Percentiles rank a stretch among this genome's conserved stretches.
phyloP scores from a whole-genome alignment of 1,140 invertebrate species.

The Drosophila trapezifrons region DNA sequence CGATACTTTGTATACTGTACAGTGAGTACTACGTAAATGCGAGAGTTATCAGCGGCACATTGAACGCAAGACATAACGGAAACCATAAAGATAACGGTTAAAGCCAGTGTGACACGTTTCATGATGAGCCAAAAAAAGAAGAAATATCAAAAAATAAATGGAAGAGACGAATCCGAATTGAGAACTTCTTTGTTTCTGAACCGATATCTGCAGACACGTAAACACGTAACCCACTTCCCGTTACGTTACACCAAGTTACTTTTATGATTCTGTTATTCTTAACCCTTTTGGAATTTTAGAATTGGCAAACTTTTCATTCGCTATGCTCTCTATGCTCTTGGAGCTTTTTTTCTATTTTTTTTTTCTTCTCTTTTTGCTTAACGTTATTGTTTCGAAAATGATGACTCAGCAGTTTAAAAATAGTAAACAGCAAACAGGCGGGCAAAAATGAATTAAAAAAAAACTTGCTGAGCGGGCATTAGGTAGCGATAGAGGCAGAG shows the following conservation, averaged over 20 bases:
- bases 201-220: conserved; percentile 1
- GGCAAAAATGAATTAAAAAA: conserved; percentile 33
- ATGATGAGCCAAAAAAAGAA: conserved; percentile 22
- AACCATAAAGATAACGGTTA: conserved; percentile 63
- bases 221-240: conserved; percentile 53
- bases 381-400: conserved; percentile 75
- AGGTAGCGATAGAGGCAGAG: conserved; percentile 30
- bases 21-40: conserved; percentile 26
- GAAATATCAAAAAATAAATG: neutral
- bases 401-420: conserved; percentile 84
- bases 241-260: conserved; percentile 1
- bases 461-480: conserved; percentile 76
- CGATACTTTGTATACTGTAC: conserved; percentile 36
- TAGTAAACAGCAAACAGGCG: conserved; percentile 81
- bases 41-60: conserved; percentile 30
- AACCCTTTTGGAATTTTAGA: conserved; percentile 28
- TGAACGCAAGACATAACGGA: conserved; percentile 48
- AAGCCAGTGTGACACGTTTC: conserved; percentile 58
- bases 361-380: conserved; percentile 49
- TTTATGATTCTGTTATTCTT: neutral
- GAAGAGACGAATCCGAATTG: conserved; percentile 6
- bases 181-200: conserved; percentile 41
- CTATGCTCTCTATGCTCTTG: conserved; percentile 27
- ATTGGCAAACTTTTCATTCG: conserved; percentile 26
- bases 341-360: conserved; percentile 41